Evolutionary conservation across 2,797 vertebrate species (phyloP).

Genomic region (Lophius americanus): DNA sequence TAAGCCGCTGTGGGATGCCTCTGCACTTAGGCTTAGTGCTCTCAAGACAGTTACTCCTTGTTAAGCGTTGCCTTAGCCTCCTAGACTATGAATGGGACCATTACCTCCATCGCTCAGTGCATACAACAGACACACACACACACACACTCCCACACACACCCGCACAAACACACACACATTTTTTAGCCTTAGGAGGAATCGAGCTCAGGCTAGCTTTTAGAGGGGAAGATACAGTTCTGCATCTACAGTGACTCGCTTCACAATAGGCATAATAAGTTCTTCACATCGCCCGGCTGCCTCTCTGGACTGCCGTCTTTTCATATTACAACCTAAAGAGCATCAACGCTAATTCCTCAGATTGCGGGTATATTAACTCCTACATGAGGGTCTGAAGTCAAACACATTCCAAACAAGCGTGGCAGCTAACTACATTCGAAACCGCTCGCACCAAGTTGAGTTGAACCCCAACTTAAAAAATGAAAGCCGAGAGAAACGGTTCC

Average conservation of each 20-base stretch:
- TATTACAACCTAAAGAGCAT: constrained; percentile 51
- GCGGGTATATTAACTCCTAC: constrained; percentile 42
- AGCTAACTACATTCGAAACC: constrained; percentile 35
- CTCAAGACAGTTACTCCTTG: constrained; percentile 75
- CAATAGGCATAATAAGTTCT: constrained; percentile 35
- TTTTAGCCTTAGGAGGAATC: constrained; percentile 45
- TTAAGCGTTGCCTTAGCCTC: constrained; percentile 72
- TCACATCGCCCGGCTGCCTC: constrained; percentile 41
- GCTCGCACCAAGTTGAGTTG: constrained; percentile 17
- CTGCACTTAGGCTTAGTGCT: constrained; percentile 73
- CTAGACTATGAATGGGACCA: constrained; percentile 72
- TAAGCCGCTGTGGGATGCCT: constrained; percentile 69
- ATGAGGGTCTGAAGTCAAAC: constrained; percentile 45
- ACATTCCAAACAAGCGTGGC: constrained; percentile 16
- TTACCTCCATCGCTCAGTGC: constrained; percentile 68
- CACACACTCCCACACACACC: constrained; percentile 33
- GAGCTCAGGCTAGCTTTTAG: constrained; percentile 39
- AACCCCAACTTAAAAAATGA: constrained; percentile 15
- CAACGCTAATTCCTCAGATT: constrained; percentile 29
- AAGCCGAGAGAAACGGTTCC: constrained; percentile 40
- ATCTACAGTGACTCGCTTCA: constrained; percentile 37
- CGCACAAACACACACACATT: constrained; percentile 40
- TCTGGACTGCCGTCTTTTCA: constrained; percentile 39
- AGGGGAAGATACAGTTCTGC: constrained; percentile 30
- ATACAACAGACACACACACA: constrained; percentile 45